Base-by-base conservation (phyloP, 1,140 invertebrate species). In the Heliconius hewitsoni region DNA sequence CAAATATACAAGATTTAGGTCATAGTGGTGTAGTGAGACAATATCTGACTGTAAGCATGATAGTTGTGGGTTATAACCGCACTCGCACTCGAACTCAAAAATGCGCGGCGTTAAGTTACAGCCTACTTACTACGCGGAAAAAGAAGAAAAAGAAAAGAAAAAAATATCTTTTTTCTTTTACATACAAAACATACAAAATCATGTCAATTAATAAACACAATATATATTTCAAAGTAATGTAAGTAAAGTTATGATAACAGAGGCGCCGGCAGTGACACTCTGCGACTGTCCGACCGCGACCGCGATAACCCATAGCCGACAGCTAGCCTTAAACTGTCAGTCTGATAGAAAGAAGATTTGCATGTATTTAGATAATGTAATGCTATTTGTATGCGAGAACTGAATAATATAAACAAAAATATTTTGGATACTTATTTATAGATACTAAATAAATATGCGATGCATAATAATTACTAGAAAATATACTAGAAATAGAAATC, bases 231-330 rank as follows among this genome's bases (percentile, higher is more conserved):
- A 30, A 3, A 30, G 27, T 27, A 66, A 66, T 30, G 27, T 6
- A 30, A 66, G 60, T 0, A 30, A 30, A 19, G 9, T 66, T 30
- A 16, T 66, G 60, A 66, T 66, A 66, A 66, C 27, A 30, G 60
- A 27, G 60, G 60, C 60, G 13, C 60, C 60, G 60, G 60, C 60
- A 57, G n/a, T 23, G 23, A 57, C 55, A 23, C 8, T 23, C 8
- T 3, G 55, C 19, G 55, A 57, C 1, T 23, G 55, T 19, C 55
- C 55, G 60, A 23, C 88, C 82, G 88, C 81, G 87, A 83, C 79
- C 83, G 82, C 82, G 77, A 78, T 85, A 78, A 87, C 82, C 81
- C 77, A 76, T 72, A 66, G 52, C 74, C 74, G 57, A 66, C 52
- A 34, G 34, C 46, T 50, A 50, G 66, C 66, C 70, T 73, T 73